phyloP scores from a whole-genome alignment of 37 sponge, comb jelly and placozoan genomes.

The Agelas oroides region DNA sequence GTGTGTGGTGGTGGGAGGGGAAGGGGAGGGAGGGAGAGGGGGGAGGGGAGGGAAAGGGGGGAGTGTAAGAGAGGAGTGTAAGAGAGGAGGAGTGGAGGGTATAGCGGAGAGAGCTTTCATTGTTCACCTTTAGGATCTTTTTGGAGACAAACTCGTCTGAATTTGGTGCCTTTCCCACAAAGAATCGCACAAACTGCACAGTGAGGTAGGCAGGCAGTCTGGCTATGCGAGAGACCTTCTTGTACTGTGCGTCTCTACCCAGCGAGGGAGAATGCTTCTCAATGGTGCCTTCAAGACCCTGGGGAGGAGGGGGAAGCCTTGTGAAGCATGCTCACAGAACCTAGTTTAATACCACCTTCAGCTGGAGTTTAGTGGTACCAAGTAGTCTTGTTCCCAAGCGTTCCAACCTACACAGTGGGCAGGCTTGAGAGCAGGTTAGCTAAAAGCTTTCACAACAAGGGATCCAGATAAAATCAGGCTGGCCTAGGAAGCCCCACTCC shows the following conservation, averaged over 20 bases:
- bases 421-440: too few species aligned
- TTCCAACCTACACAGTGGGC: too few species aligned
- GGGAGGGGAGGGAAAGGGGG: not conserved
- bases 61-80: not conserved
- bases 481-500: too few species aligned
- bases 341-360: not conserved
- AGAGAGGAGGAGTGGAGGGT: constrained; percentile 6
- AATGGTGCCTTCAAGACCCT: constrained; percentile 85
- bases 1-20: too few species aligned
- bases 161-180: constrained; percentile 76
- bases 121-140: constrained; percentile 79
- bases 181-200: constrained; percentile 94
- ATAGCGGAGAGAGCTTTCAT: too few species aligned
- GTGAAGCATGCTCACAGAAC: not conserved
- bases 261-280: constrained; percentile 88
- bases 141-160: constrained; percentile 75
- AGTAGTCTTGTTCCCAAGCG: too few species aligned
- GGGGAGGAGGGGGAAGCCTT: not conserved
- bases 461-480: too few species aligned
- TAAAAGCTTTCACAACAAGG: too few species aligned
- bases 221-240: constrained; percentile 80
- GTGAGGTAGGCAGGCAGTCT: constrained; percentile 94
- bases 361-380: too few species aligned
- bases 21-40: too few species aligned
- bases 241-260: constrained; percentile 87